Base-by-base conservation (phyloP, 2,888 invertebrate genomes). In the Apamea anceps region DNA sequence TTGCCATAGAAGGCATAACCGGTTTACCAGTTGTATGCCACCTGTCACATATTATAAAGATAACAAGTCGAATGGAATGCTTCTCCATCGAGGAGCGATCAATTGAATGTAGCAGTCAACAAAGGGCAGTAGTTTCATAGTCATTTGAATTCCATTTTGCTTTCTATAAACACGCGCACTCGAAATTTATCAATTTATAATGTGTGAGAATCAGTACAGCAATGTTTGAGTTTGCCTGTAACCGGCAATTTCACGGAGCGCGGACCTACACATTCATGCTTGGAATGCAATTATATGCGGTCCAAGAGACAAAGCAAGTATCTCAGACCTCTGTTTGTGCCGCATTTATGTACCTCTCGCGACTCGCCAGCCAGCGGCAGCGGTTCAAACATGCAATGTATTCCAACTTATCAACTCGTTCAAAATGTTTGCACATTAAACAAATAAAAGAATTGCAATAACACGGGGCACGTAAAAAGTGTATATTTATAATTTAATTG, bases 1-100 rank as follows among this genome's bases (percentile, higher is more conserved):
- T 90, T 84, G 84, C 94, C 93, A 90, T 94, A 92, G 86, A 94
- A 90, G 93, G 95, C 76, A 90, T 93, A 94, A 93, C 92, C 92
- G 85, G 86, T 90, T 91, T 92, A 94, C 94, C 91, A 93, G 95
- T 94, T 94, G 88, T 93, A 92, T 92, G 93, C 94, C 96, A 95
- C 94, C 95, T 96, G 96, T 94, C 95, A 92, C 91, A 89, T 90
- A 88, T 85, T 90, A 88, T 93, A 92, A 91, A 92, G 88, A 92
- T 92, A 92, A 92, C 91, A 89, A 91, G 93, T 91, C 92, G 87
- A 91, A 91, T 89, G 92, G 93, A 91, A 92, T 92, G 90, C 89
- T 84, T 88, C 84, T 87, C 71, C 80, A 75, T 84, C 77, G 77
- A 65, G 65, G 67, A 75, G 65, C 76, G 74, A 70, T 78, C 66